Evolutionary conservation across 2,113 vertebrate genomes (phyloP).

Genomic region (Pipa parva): DNA sequence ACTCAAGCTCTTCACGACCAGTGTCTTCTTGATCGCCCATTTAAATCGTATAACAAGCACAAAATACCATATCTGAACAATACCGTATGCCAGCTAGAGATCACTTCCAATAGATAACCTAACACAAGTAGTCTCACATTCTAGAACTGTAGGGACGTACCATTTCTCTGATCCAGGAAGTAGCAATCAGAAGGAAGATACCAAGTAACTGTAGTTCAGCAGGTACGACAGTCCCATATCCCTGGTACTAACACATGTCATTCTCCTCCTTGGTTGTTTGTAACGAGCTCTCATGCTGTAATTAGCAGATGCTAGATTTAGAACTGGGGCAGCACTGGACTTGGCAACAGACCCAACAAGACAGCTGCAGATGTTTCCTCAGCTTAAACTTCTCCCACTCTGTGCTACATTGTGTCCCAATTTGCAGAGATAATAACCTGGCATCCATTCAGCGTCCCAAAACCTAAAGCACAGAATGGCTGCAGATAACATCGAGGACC

Average conservation of each 20-base stretch:
- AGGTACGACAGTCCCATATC: background rate
- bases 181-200: too few relatives aligned
- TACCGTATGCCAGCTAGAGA: too few relatives aligned
- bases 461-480: background rate
- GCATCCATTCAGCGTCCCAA: background rate
- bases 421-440: background rate
- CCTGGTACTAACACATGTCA: conserved; percentile 15
- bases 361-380: conserved; percentile 11
- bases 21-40: too few relatives aligned
- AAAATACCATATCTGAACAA: too few relatives aligned
- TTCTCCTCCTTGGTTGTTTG: background rate
- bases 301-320: background rate
- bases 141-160: too few relatives aligned
- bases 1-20: too few relatives aligned
- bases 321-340: background rate
- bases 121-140: too few relatives aligned
- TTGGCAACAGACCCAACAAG: background rate
- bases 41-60: too few relatives aligned
- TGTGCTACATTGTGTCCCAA: background rate
- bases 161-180: too few relatives aligned
- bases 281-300: background rate
- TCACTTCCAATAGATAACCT: too few relatives aligned
- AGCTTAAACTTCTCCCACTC: background rate
- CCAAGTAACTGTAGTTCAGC: too few relatives aligned
- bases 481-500: too few relatives aligned